Conservation (phyloP, 1,140 invertebrate genomes). For the Drosophila pseudoobscura region DNA sequence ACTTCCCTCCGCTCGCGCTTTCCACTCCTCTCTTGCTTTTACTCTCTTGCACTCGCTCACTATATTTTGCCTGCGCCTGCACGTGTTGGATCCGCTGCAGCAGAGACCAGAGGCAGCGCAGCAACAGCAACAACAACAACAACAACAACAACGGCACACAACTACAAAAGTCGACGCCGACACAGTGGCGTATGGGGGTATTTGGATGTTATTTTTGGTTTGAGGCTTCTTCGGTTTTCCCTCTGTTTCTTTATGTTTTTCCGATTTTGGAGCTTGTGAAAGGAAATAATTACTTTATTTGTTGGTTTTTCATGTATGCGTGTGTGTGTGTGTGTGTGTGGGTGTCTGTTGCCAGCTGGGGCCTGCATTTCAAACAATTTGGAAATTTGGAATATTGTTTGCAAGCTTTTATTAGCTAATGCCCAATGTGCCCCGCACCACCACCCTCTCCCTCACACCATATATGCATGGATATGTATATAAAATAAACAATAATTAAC, state of each 20-base stretch:
- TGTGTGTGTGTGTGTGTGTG: slow-evolving; percentile 9
- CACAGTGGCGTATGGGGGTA: slow-evolving; percentile 15
- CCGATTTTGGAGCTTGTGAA: slow-evolving; percentile 68
- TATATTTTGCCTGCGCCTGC: slow-evolving; percentile 25
- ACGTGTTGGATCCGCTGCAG: slow-evolving; percentile 60
- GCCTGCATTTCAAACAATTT: slow-evolving; percentile 62
- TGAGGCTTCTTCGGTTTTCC: slow-evolving; percentile 44
- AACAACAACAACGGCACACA: slow-evolving; percentile 6
- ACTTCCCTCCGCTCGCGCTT: neutral
- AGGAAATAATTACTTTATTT: slow-evolving; percentile 80
- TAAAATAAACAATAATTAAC: slow-evolving; percentile 64
- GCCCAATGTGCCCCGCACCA: slow-evolving; percentile 17
- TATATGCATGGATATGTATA: too few species aligned
- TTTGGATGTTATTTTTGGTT: slow-evolving; percentile 67
- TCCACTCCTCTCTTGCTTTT: slow-evolving; percentile 7
- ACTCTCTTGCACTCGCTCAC: slow-evolving; percentile 6
- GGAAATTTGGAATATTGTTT: slow-evolving; percentile 56
- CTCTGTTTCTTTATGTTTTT: slow-evolving; percentile 54
- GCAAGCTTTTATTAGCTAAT: slow-evolving; percentile 75
- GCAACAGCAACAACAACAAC: slow-evolving; percentile 25
- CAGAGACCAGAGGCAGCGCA: slow-evolving; percentile 12
- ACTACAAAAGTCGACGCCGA: slow-evolving; percentile 19
- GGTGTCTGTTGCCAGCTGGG: slow-evolving; percentile 46
- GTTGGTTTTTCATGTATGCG: slow-evolving; percentile 43
- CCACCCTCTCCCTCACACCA: neutral